A percentile compares a stretch with the other conserved stretches of the same genome.
Evolutionary conservation across 1,140 invertebrate genomes (phyloP).

Genomic region (Proales similis): DNA sequence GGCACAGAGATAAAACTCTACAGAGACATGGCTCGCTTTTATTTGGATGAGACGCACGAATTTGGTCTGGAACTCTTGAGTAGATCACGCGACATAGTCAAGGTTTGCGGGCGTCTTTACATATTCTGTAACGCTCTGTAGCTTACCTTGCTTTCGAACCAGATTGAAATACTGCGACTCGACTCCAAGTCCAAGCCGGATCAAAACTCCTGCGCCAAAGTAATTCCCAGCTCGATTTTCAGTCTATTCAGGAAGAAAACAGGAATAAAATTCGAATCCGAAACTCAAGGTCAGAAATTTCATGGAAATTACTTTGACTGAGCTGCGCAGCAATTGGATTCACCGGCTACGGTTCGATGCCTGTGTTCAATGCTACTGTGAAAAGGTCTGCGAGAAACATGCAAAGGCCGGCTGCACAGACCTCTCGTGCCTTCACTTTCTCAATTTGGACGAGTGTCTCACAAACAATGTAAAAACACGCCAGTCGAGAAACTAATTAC

Average conservation of each 20-base stretch:
- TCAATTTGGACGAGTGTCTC: slow-evolving; percentile 54
- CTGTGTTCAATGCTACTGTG: slow-evolving; percentile 51
- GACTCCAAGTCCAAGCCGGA: slow-evolving; percentile 38
- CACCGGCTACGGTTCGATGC: slow-evolving; percentile 49
- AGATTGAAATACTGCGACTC: slow-evolving; percentile 38
- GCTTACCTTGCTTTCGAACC: slow-evolving; percentile 33
- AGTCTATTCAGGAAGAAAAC: no score
- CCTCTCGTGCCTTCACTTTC: slow-evolving; percentile 52
- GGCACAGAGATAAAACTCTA: slow-evolving; percentile 39
- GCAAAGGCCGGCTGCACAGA: slow-evolving; percentile 43
- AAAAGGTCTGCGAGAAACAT: slow-evolving; percentile 47
- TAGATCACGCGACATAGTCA: slow-evolving; percentile 43
- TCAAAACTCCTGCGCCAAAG: slow-evolving; percentile 43
- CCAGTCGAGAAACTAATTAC: slow-evolving; percentile 20
- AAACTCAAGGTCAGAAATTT: slow-evolving; percentile 51
- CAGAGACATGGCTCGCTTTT: slow-evolving; percentile 43
- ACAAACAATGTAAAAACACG: slow-evolving; percentile 47
- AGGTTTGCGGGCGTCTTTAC: slow-evolving; percentile 44
- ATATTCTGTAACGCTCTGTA: no score
- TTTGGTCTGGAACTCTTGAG: slow-evolving; percentile 47
- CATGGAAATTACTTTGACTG: slow-evolving; percentile 49
- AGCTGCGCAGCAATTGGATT: slow-evolving; percentile 51
- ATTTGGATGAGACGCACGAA: slow-evolving; percentile 48
- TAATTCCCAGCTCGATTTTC: slow-evolving; percentile 26
- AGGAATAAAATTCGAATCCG: slow-evolving; percentile 11